Evolutionary conservation across 2,797 vertebrate species (phyloP).

Genomic region (Enoplosus armatus): DNA sequence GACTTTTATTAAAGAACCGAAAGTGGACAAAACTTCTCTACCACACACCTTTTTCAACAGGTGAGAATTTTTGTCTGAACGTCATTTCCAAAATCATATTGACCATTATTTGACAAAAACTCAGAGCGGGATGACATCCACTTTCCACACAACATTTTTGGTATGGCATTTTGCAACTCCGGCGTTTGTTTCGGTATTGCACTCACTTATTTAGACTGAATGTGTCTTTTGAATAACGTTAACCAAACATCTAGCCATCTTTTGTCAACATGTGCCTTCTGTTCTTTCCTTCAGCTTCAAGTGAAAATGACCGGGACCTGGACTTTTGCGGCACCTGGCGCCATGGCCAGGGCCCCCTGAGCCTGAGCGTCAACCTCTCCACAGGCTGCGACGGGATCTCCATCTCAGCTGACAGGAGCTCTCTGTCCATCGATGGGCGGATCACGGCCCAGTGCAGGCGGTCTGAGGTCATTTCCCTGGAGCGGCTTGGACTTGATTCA

Average conservation of each 20-base stretch:
- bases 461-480: not conserved
- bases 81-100: too few species aligned
- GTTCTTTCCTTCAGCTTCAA: constrained; percentile 56
- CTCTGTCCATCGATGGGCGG: constrained; percentile 70
- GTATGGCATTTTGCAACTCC: too few species aligned
- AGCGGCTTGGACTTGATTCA: fast-evolving
- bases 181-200: not conserved
- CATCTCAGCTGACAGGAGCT: constrained; percentile 71
- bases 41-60: too few species aligned
- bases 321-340: constrained; percentile 81
- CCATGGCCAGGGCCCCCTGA: constrained; percentile 34
- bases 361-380: constrained; percentile 65
- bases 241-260: not conserved
- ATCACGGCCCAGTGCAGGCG: constrained; percentile 68
- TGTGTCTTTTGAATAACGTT: not conserved
- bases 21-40: too few species aligned
- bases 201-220: not conserved
- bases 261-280: not conserved
- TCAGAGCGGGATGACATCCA: too few species aligned
- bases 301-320: constrained; percentile 66
- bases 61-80: too few species aligned
- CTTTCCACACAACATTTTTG: too few species aligned
- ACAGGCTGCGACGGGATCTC: constrained; percentile 66
- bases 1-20: too few species aligned
- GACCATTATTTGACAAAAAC: too few species aligned